Base-by-base conservation (phyloP, 2,888 invertebrate genomes). In the Conus canariensis region DNA sequence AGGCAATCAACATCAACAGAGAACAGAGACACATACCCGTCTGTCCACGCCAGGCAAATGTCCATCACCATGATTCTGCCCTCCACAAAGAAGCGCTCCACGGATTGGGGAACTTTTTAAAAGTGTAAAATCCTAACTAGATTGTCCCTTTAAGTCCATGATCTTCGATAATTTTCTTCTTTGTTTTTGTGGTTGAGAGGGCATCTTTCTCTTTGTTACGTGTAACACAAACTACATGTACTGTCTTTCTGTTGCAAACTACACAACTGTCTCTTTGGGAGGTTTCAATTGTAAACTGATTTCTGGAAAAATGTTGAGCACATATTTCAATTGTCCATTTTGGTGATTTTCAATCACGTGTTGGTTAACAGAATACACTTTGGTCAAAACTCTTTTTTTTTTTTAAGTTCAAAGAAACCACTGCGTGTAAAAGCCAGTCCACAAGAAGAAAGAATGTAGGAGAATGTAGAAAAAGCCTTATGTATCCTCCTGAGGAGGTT, bases 11-110 rank as follows among this genome's bases (percentile, higher is more conserved):
- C n/a, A 82, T 56, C 56, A 82, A 56, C 19, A 77, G 77, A 77
- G 30, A 30, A 30, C 30, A 77, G 77, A 77, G 82, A 82, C 82
- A 82, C 82, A 58, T 82, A 82, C 82, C 82, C 82, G 56, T 82
- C 58, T 6, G 82, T 82, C 82, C 82, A 82, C 56, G 82, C 58
- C 82, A 58, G 19, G 82, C 56, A 22, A 82, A 56, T 58, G 82
- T 56, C 82, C 82, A 82, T 19, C 82, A 58, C 56, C 82, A 82
- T 16, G 56, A 56, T 58, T 19, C 82, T 82, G 45, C 8, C 22
- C n/a, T 58, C 56, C 58, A 56, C 82, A 58, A 56, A 19, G 82
- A 58, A 82, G 56, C 2, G 82, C 82, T 82, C 82, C 82, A 56
- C 30, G 30, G 30, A 82, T 58, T 22, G 58, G 56, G 58, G 56